These are phyloP conservation scores for Drosophila chauvacae DNA, from an alignment of 1,140 invertebrate species.

Conservation along the genomic window DNA sequence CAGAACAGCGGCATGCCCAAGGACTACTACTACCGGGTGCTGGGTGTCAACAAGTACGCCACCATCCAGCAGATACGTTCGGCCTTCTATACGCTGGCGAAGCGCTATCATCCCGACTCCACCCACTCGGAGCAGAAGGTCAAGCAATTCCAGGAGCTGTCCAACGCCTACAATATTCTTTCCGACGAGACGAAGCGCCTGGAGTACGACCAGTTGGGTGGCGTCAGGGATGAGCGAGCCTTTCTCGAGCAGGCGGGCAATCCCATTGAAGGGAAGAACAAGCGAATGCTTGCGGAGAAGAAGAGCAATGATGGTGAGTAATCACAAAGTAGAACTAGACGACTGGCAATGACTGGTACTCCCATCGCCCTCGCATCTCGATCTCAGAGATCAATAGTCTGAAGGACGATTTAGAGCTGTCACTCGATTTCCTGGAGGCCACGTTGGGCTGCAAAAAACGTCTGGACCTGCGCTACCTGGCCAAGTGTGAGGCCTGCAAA, in stretches of 20 bases:
- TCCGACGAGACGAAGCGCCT: constrained; percentile 91
- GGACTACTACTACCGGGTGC: constrained; percentile 95
- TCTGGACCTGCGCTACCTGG: constrained; percentile 59
- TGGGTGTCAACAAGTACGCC: constrained; percentile 90
- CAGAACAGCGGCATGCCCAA: constrained; percentile 85
- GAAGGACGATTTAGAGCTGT: constrained; percentile 51
- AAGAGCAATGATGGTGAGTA: constrained; percentile 42
- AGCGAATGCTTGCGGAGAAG: constrained; percentile 1
- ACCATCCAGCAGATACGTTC: constrained; percentile 92
- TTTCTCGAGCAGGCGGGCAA: constrained; percentile 68
- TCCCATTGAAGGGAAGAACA: constrained; percentile 47
- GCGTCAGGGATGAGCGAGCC: constrained; percentile 64
- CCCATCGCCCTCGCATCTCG: not conserved
- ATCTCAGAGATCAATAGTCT: constrained; percentile 57
- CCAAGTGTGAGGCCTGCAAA: constrained; percentile 72
- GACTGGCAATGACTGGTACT: not conserved
- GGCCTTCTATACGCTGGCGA: constrained; percentile 91
- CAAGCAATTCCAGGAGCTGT: constrained; percentile 93
- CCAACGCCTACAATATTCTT: constrained; percentile 93
- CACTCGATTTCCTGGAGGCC: constrained; percentile 66
- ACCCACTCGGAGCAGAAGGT: constrained; percentile 88
- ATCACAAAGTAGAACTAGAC: no score
- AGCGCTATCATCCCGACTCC: constrained; percentile 90
- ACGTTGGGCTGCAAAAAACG: constrained; percentile 74
- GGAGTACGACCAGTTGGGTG: constrained; percentile 88